Base-by-base conservation (phyloP, 2,888 invertebrate species). In the Rambutsinella grinnellia region DNA sequence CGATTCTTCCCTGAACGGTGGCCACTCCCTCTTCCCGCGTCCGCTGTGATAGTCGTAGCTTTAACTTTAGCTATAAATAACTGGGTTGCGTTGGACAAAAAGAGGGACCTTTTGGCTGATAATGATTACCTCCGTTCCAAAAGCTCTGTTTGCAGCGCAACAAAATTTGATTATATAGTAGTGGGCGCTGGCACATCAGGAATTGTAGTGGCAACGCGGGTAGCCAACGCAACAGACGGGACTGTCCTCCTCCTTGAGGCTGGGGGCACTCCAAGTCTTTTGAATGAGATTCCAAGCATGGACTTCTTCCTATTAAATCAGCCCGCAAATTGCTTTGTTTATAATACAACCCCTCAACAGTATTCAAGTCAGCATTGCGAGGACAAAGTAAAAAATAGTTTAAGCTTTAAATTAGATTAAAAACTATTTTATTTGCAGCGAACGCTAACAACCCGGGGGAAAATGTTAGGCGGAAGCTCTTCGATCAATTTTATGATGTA, bases 401-500 rank as follows among this genome's bases (percentile, higher is more conserved):
- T 56, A n/a, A n/a, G 15, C 26, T 5, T 24, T n/a, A 21, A 23
- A 54, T 13, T 54, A 54, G 5, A 21, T 54, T 23, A 8, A 54
- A 21, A 54, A 44, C 57, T 51, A 10, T 6, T 10, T 15, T 6
- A 51, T 15, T 51, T 51, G 15, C 27, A 51, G 56, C 44, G 21
- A 57, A 13, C 65, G 24, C 6, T 28, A 24, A 51, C 68, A 23
- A 47, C 87, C 0, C 79, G 86, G 28, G 95, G 93, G 0, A 93
- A 92, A 85, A 93, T 92, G 0, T 85, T 94, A 2, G 65, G 65
- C 3, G 62, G 62, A 6, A 54, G 5, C 49, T 94, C 94, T 27
- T 91, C 94, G 3, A 91, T 94, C 3, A 95, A 96, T 87, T 94
- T 92, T 85, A 92, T 96, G 92, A 88, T 94, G 1, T 95, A 95